Conservation (phyloP, 2,888 invertebrate species). For the Orthosia cruda region DNA sequence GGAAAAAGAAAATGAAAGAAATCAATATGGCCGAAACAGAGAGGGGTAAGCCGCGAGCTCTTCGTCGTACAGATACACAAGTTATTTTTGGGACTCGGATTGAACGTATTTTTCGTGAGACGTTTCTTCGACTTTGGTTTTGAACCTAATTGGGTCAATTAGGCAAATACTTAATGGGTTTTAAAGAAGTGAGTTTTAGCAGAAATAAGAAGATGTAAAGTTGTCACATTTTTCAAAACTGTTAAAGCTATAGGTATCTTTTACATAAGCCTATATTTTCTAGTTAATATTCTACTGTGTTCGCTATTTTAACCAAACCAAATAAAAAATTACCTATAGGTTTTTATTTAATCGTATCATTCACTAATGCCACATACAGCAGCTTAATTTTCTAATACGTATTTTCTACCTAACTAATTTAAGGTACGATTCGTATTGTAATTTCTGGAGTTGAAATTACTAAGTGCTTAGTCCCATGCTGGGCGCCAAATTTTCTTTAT, state of each 20-base stretch:
- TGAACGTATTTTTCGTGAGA: not conserved
- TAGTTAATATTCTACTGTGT: not conserved
- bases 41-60: conserved; percentile 73
- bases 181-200: not conserved
- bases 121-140: not conserved
- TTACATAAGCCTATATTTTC: not conserved
- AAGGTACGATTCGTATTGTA: not conserved
- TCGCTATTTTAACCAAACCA: not conserved
- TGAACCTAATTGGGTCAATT: not conserved
- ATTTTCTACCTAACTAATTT: no score
- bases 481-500: conserved; percentile 39
- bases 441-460: not conserved
- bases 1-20: conserved; percentile 86
- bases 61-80: conserved; percentile 51
- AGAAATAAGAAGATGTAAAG: not conserved
- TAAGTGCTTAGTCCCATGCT: conserved; percentile 21
- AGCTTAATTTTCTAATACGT: not conserved
- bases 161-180: not conserved
- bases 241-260: not conserved
- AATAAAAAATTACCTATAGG: not conserved
- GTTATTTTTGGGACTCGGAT: conserved; percentile 44
- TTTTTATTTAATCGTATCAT: conserved; percentile 1
- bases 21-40: conserved; percentile 84
- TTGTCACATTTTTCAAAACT: not conserved
- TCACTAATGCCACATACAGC: not conserved